Conservation (phyloP, 2,888 invertebrate genomes). For the Blera fallax region DNA sequence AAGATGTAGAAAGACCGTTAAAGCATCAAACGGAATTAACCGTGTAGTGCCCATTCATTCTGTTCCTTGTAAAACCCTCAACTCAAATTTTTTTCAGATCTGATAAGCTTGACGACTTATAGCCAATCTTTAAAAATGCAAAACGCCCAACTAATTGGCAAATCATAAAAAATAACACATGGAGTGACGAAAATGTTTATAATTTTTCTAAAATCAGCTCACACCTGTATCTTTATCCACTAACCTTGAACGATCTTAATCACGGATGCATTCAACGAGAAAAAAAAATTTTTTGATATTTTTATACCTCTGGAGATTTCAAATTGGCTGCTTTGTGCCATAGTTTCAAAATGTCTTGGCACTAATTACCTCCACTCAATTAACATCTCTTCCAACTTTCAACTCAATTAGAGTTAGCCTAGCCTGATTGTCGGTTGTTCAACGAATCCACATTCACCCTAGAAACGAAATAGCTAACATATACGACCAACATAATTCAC, state of each 20-base stretch:
- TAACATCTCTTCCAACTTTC: slow-evolving; percentile 11
- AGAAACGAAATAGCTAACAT: background rate
- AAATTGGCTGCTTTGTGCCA: background rate
- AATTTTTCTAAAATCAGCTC: background rate
- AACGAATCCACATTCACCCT: slow-evolving; percentile 30
- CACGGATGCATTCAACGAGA: background rate
- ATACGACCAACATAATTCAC: background rate
- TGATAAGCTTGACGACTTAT: too few relatives aligned
- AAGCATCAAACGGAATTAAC: too few relatives aligned
- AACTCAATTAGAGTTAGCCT: slow-evolving; percentile 11
- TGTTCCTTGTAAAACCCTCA: too few relatives aligned
- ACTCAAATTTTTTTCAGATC: too few relatives aligned
- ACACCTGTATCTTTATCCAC: slow-evolving; percentile 28
- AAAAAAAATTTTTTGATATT: background rate
- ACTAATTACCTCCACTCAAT: slow-evolving; percentile 13
- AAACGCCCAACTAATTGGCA: background rate
- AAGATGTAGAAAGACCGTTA: too few relatives aligned
- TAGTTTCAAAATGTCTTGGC: background rate
- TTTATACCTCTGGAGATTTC: background rate
- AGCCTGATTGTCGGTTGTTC: background rate
- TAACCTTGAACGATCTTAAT: slow-evolving; percentile 2
- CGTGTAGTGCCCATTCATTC: too few relatives aligned
- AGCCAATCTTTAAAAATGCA: too few relatives aligned
- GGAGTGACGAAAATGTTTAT: background rate
- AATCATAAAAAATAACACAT: background rate